phyloP scores from a whole-genome alignment of 2,113 vertebrate species.

The Micromys minutus region DNA sequence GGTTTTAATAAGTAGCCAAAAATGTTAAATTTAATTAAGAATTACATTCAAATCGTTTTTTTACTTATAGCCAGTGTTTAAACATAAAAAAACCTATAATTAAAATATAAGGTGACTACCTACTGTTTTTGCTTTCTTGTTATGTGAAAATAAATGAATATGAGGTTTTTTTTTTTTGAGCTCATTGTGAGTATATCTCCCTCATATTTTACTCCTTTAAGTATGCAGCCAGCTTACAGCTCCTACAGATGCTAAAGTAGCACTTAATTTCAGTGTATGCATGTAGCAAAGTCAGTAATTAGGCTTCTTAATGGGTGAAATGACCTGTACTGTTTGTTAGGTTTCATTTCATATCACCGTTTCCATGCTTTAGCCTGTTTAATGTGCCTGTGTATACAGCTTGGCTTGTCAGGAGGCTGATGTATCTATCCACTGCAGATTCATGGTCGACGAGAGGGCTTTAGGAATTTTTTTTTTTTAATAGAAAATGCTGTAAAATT shows the following conservation, averaged over 20 bases:
- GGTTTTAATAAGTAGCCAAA: background rate
- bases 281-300: conserved; percentile 32
- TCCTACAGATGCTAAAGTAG: background rate
- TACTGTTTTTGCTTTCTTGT: background rate
- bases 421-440: background rate
- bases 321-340: background rate
- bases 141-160: background rate
- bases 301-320: conserved; percentile 17
- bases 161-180: background rate
- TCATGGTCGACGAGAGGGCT: background rate
- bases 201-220: background rate
- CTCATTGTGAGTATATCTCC: background rate
- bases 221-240: background rate
- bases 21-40: background rate
- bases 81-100: background rate
- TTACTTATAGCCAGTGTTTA: background rate
- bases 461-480: background rate
- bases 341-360: background rate
- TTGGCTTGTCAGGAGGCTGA: background rate
- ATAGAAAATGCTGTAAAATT: conserved; percentile 45
- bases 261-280: background rate
- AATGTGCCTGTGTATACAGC: background rate
- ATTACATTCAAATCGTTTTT: background rate
- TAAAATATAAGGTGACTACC: background rate
- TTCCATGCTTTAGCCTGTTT: background rate